Conservation (phyloP, 2,113 vertebrate genomes). For the Myiagra hebetior region DNA sequence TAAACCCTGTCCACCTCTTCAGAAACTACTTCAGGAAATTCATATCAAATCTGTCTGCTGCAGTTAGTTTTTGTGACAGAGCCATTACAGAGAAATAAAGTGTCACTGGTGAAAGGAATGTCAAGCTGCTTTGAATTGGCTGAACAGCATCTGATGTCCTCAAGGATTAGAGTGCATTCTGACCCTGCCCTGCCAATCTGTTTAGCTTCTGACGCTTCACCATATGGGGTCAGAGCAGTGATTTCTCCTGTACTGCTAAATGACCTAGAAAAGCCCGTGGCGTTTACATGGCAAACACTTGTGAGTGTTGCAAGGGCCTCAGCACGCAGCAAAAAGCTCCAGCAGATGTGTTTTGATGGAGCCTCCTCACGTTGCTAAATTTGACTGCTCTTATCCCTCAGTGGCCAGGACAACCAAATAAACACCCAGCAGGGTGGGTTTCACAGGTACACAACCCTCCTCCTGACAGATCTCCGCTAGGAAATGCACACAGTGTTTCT, state of each 20-base stretch:
- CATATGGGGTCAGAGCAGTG: conserved; percentile 65
- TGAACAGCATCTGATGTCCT: conserved; percentile 67
- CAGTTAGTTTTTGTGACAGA: conserved; percentile 60
- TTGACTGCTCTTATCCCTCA: neutral
- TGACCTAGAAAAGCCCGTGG: conserved; percentile 71
- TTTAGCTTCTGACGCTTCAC: conserved; percentile 68
- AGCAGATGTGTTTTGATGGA: neutral
- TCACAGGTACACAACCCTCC: neutral
- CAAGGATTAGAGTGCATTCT: conserved; percentile 64
- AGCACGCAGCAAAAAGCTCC: neutral
- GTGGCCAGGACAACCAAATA: neutral
- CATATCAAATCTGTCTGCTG: conserved; percentile 34
- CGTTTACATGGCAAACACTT: conserved; percentile 46
- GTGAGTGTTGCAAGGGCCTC: neutral
- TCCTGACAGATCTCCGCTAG: neutral
- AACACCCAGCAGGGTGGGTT: neutral
- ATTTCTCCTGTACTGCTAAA: conserved; percentile 62
- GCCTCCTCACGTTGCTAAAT: neutral
- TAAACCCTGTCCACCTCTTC: conserved; percentile 40
- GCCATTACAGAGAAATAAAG: conserved; percentile 56
- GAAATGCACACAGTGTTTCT: neutral
- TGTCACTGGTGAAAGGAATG: conserved; percentile 66
- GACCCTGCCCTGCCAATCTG: conserved; percentile 68
- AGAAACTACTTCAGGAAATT: conserved; percentile 50
- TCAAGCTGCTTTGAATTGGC: conserved; percentile 65